Base-by-base conservation (phyloP, 37 sponge, comb jelly and placozoan species). In the Haliclona indistincta region DNA sequence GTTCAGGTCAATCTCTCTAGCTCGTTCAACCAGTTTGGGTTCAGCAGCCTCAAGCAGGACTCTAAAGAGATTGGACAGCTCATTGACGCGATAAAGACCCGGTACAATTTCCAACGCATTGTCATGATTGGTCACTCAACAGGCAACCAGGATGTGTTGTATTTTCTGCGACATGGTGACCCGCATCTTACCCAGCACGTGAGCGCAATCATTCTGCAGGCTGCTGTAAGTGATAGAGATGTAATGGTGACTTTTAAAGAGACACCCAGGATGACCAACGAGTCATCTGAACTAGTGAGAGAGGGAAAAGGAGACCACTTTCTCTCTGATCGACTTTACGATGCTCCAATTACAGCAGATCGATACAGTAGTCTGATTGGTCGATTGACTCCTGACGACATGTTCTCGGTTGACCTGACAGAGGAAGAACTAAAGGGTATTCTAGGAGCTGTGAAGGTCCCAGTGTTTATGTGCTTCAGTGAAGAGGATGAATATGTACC, bases 11-110 rank as follows among this genome's bases (percentile, higher is more conserved):
- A 84, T 54, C 40, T 84, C 0, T 76, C 78, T 53, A 84, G 85
- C 71, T 84, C 85, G 10, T 84, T 69, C 15, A 51, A 36, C 6
- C 85, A 84, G 72, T 84, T 77, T 63, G 85, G 85, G 28, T 71
- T 84, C 52, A 56, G 39, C 19, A 64, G 72, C 42, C 38, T 84
- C 32, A 20, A 76, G 34, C 39, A 28, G 4, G 85, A 84, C 72
- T n/a, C 44, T 25, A 20, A 32, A 29, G 85, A 84, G 17, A 38
- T 84, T 10, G 42, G 61, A 11, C 28, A 76, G 52, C 33, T 76
- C 44, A 40, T 84, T 22, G 47, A 32, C 13, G 37, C 38, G 20
- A 25, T 84, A 0, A 77, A 84, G 47, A 30, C 41, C 17, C 10
- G 38, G 22, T 70, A 39, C 43, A 29, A 44, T 2, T 84, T 84